Conservation (phyloP, 2,888 invertebrate genomes). For the Nephrocerus scutellatus region DNA sequence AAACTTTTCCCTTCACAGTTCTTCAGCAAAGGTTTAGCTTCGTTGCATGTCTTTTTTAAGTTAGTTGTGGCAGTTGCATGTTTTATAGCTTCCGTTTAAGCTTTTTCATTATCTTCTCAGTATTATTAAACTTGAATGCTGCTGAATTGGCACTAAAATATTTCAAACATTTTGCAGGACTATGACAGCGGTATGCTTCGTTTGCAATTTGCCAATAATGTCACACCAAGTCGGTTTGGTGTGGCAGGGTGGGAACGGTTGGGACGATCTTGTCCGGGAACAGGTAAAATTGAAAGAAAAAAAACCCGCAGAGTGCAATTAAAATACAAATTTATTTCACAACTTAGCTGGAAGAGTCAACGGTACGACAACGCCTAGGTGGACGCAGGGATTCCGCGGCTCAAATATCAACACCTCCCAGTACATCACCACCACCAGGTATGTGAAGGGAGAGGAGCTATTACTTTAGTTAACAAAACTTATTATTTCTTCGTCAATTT, state of each 20-base stretch:
- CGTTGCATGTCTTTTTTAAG: too few relatives aligned
- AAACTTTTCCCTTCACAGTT: too few relatives aligned
- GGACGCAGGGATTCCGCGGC: constrained; percentile 85
- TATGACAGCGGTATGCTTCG: constrained; percentile 92
- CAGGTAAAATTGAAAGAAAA: constrained; percentile 49
- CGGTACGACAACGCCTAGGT: constrained; percentile 75
- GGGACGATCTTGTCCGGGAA: constrained; percentile 86
- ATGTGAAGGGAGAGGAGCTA: neutral
- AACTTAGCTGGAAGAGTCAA: constrained; percentile 63
- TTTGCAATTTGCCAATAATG: constrained; percentile 90
- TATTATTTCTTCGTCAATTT: constrained; percentile 5
- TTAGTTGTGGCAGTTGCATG: too few relatives aligned
- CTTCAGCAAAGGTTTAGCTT: too few relatives aligned
- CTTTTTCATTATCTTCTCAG: too few relatives aligned
- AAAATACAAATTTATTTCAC: neutral
- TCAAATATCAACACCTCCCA: constrained; percentile 82
- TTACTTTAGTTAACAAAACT: neutral
- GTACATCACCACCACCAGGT: constrained; percentile 57
- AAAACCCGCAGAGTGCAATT: neutral
- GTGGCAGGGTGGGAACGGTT: constrained; percentile 91
- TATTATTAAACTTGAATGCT: too few relatives aligned
- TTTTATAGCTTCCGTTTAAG: too few relatives aligned
- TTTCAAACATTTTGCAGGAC: constrained; percentile 67
- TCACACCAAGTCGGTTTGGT: constrained; percentile 90
- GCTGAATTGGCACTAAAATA: too few relatives aligned